Percentiles rank a stretch among this genome's conserved stretches.
phyloP scores from a whole-genome alignment of 2,113 vertebrate genomes.

The Macrotus californicus region DNA sequence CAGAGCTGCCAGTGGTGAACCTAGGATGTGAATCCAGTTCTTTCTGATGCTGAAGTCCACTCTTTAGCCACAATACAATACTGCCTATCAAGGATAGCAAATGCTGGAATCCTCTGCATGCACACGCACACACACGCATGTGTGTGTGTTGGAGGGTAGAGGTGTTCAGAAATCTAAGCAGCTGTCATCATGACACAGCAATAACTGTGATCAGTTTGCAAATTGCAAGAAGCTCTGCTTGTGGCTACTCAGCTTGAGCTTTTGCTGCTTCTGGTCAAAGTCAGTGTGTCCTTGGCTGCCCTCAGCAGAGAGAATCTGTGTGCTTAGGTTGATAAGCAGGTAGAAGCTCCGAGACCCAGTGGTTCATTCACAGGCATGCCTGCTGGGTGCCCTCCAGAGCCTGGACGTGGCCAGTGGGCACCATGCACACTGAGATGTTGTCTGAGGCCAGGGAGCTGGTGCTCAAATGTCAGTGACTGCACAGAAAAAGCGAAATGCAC shows the following conservation, averaged over 20 bases:
- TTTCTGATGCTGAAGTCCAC: not conserved
- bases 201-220: not conserved
- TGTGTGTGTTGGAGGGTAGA: not conserved
- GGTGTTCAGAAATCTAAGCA: not conserved
- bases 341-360: fast-evolving
- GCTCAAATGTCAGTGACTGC: not conserved
- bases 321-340: not conserved
- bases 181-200: not conserved
- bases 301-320: not conserved
- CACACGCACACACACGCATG: too few species aligned
- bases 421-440: not conserved
- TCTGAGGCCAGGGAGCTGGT: not conserved
- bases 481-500: not conserved
- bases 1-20: not conserved
- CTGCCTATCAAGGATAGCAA: not conserved
- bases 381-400: slow-evolving; percentile 23
- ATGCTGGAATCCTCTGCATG: not conserved
- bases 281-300: not conserved
- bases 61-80: not conserved
- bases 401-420: not conserved
- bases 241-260: not conserved
- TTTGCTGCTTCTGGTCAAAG: not conserved
- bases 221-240: not conserved
- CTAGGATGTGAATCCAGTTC: not conserved
- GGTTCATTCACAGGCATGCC: not conserved